phyloP scores from a whole-genome alignment of 1,140 invertebrate species.

The Dendroctonus valens region DNA sequence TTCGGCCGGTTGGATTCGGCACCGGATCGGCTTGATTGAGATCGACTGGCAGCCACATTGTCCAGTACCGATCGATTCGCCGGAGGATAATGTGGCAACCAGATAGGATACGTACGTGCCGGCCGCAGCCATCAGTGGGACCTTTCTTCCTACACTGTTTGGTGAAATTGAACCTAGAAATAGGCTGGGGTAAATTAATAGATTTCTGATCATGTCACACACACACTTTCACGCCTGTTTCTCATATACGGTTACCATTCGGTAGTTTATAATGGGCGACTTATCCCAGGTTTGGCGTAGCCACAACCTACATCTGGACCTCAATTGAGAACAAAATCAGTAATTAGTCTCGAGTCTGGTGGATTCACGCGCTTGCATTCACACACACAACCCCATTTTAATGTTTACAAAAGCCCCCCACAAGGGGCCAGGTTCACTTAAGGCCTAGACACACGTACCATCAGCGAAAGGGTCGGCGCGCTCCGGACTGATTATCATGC shows the following conservation, averaged over 20 bases:
- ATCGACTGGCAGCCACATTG: too few species aligned
- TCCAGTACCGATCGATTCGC: too few species aligned
- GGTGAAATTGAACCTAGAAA: constrained; percentile 52
- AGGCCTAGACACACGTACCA: constrained; percentile 64
- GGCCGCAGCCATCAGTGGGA: constrained; percentile 38
- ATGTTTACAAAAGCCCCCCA: too few species aligned
- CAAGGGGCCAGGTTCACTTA: too few species aligned
- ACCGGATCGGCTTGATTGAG: too few species aligned
- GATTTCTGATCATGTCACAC: constrained; percentile 53
- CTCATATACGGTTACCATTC: constrained; percentile 29
- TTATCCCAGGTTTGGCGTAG: constrained; percentile 8
- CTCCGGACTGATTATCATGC: constrained; percentile 94
- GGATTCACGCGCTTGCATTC: neutral
- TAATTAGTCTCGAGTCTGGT: constrained; percentile 43
- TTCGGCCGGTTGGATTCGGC: too few species aligned
- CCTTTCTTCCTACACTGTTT: constrained; percentile 44
- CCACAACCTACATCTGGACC: constrained; percentile 40
- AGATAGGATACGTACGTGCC: constrained; percentile 51
- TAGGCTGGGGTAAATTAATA: constrained; percentile 58
- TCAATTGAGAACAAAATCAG: constrained; percentile 45
- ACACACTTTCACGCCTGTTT: constrained; percentile 48
- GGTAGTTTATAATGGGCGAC: constrained; percentile 21
- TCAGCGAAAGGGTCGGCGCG: constrained; percentile 96
- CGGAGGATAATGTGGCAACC: constrained; percentile 38
- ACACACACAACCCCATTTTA: neutral